Conservation (phyloP, 1,140 invertebrate genomes). For the Mylabris phalerata region DNA sequence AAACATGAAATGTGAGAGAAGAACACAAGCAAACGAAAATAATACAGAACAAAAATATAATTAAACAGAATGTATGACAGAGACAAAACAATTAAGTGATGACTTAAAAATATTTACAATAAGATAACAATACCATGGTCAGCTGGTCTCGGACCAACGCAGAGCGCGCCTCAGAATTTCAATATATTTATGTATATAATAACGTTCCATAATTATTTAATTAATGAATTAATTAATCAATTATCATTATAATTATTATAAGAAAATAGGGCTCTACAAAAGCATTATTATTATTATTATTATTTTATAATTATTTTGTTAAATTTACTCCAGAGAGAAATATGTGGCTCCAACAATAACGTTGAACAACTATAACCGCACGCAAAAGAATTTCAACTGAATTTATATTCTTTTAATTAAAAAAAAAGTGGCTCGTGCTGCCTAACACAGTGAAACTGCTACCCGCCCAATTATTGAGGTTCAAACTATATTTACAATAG, state of each 20-base stretch:
- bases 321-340: conserved; percentile 13
- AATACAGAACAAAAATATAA: not conserved
- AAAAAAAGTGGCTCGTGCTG: conserved; percentile 13
- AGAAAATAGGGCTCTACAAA: conserved; percentile 39
- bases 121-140: conserved; percentile 42
- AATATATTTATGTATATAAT: too few species aligned
- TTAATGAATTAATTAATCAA: too few species aligned
- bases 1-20: conserved; percentile 41
- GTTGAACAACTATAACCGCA: conserved; percentile 19
- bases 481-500: conserved; percentile 32
- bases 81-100: conserved; percentile 40
- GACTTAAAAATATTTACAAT: conserved; percentile 45
- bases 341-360: not conserved
- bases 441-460: conserved; percentile 9
- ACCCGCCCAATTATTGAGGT: not conserved
- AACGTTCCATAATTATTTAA: too few species aligned
- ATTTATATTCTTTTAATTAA: not conserved
- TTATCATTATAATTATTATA: conserved; percentile 18
- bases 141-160: conserved; percentile 41
- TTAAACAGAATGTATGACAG: not conserved
- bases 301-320: too few species aligned
- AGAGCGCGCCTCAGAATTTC: conserved; percentile 27
- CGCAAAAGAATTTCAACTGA: not conserved
- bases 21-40: conserved; percentile 35
- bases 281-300: conserved; percentile 23